phyloP scores from a whole-genome alignment of 2,888 invertebrate species.

The Ophion obscuratus region DNA sequence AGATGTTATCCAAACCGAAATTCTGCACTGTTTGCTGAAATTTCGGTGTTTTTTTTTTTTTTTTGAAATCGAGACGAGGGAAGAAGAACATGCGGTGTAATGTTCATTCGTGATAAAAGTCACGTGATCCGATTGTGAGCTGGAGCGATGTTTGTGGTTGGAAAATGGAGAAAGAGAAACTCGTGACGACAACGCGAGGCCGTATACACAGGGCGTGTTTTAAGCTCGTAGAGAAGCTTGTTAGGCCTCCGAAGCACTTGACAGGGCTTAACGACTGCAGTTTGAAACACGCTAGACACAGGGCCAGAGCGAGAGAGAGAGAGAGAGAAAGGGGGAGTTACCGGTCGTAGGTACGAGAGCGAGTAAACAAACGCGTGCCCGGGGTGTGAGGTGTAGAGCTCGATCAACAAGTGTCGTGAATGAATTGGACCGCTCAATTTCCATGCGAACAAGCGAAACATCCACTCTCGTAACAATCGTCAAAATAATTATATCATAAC shows the following conservation, averaged over 20 bases:
- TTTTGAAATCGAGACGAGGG: background rate
- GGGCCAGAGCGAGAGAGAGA: slow-evolving; percentile 38
- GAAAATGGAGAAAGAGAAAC: slow-evolving; percentile 37
- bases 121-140: slow-evolving; percentile 15
- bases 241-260: slow-evolving; percentile 66
- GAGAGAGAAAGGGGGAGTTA: slow-evolving; percentile 40
- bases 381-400: slow-evolving; percentile 50
- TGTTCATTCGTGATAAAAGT: slow-evolving; percentile 31
- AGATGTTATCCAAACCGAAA: no score
- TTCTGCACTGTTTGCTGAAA: no score
- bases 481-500: slow-evolving; percentile 21
- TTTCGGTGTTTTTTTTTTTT: background rate
- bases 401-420: slow-evolving; percentile 69
- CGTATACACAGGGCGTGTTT: slow-evolving; percentile 48
- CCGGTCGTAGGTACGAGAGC: slow-evolving; percentile 42
- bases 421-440: slow-evolving; percentile 67
- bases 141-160: slow-evolving; percentile 33
- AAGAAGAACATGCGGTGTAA: background rate
- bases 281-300: slow-evolving; percentile 57
- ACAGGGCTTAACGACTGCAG: slow-evolving; percentile 69
- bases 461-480: slow-evolving; percentile 20
- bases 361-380: slow-evolving; percentile 61
- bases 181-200: slow-evolving; percentile 17
- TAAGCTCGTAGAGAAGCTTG: slow-evolving; percentile 67
- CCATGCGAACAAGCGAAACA: slow-evolving; percentile 51